A percentile compares a stretch with the other conserved stretches of the same genome.
These are phyloP conservation scores for Ochlodes sylvanus DNA, from an alignment of 2,888 invertebrate species.

Conservation along the genomic window DNA sequence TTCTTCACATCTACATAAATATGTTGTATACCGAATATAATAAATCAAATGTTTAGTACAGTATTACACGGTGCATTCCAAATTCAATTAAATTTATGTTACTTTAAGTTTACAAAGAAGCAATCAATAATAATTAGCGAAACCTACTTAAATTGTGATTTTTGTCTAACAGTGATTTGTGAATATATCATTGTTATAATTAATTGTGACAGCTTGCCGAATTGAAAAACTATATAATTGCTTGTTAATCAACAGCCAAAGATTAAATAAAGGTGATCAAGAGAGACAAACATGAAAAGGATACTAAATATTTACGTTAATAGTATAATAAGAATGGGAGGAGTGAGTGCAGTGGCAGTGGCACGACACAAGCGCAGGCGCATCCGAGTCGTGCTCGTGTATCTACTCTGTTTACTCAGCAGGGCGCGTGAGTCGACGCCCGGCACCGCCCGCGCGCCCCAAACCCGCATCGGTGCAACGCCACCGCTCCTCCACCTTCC, in stretches of 20 bases:
- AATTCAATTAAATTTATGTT: no score
- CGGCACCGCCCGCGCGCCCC: conserved; percentile 45
- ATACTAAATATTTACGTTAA: neutral
- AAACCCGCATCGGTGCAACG: conserved; percentile 40
- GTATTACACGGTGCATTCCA: no score
- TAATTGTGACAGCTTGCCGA: no score
- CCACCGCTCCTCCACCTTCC: conserved; percentile 46
- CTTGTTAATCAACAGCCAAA: neutral
- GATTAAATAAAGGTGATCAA: neutral
- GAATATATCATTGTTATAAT: no score
- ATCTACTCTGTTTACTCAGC: conserved; percentile 76
- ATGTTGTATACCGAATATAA: no score
- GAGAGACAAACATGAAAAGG: neutral
- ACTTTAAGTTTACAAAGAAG: no score
- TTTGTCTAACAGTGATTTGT: no score
- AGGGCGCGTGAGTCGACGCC: conserved; percentile 57
- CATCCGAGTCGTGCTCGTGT: conserved; percentile 62
- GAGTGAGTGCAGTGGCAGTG: conserved; percentile 34
- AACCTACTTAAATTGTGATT: no score
- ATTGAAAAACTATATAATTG: no score
- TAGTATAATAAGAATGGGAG: neutral
- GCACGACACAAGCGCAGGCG: conserved; percentile 49
- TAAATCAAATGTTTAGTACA: no score
- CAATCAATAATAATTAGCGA: no score
- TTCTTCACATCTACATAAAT: no score